Evolutionary conservation across 2,888 invertebrate genomes (phyloP).

Genomic region (Drosophila cracens): DNA sequence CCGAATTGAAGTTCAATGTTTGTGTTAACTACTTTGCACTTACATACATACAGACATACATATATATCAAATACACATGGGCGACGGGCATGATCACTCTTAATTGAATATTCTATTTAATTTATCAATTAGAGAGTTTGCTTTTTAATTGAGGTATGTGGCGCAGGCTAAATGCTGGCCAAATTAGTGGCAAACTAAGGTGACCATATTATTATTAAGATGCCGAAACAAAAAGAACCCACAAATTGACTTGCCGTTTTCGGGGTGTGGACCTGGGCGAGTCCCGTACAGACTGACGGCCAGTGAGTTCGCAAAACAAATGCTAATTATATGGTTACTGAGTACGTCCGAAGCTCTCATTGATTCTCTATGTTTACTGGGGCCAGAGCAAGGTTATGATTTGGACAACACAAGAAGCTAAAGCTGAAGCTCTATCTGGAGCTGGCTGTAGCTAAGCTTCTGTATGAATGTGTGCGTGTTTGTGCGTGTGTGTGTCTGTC

Average conservation of each 20-base stretch:
- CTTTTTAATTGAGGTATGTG: conserved; percentile 66
- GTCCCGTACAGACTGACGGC: conserved; percentile 50
- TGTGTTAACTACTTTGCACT: conserved; percentile 79
- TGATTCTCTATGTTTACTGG: conserved; percentile 47
- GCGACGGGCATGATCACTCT: conserved; percentile 28
- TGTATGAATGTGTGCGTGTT: conserved; percentile 8
- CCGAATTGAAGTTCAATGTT: conserved; percentile 73
- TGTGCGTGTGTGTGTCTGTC: conserved; percentile 16
- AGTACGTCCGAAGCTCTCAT: conserved; percentile 57
- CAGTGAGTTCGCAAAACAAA: conserved; percentile 58
- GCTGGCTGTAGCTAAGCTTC: background rate
- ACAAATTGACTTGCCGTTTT: conserved; percentile 59
- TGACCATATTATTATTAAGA: conserved; percentile 57
- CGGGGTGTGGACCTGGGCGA: conserved; percentile 77
- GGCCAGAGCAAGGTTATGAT: conserved; percentile 69
- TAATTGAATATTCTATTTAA: conserved; percentile 69
- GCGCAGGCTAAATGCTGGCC: conserved; percentile 52
- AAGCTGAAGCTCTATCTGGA: conserved; percentile 1
- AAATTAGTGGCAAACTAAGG: conserved; percentile 67
- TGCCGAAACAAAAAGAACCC: conserved; percentile 57
- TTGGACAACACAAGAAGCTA: conserved; percentile 58
- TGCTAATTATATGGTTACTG: conserved; percentile 77
- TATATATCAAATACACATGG: conserved; percentile 3
- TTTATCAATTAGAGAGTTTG: conserved; percentile 76
- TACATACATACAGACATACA: conserved; percentile 9